Percentiles rank a stretch among this genome's conserved stretches.
phyloP scores from a whole-genome alignment of 2,888 invertebrate species.

The Rotaria macrura region DNA sequence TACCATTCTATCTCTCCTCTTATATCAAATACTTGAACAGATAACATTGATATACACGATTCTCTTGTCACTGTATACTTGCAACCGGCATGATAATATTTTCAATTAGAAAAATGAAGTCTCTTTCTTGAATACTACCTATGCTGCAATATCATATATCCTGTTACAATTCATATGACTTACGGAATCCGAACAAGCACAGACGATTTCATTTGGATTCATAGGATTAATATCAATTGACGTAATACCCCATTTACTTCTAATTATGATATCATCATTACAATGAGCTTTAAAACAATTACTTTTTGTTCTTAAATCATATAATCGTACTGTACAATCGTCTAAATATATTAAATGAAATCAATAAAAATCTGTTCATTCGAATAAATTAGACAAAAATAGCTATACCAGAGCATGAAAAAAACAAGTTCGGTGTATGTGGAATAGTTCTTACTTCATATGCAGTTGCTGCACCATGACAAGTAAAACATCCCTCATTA shows the following conservation, averaged over 20 bases:
- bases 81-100: too few species aligned
- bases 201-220: constrained; percentile 61
- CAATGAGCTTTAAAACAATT: constrained; percentile 54
- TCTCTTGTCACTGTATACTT: too few species aligned
- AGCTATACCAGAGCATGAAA: constrained; percentile 58
- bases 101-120: too few species aligned
- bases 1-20: too few species aligned
- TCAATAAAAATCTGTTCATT: too few species aligned
- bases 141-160: too few species aligned
- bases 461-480: constrained; percentile 44
- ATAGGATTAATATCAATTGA: constrained; percentile 64
- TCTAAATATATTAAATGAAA: constrained; percentile 54
- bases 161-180: too few species aligned
- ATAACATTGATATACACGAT: too few species aligned
- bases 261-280: constrained; percentile 59
- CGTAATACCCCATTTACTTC: constrained; percentile 64
- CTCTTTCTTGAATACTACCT: too few species aligned
- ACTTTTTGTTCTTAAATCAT: constrained; percentile 63
- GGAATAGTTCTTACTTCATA: constrained; percentile 23
- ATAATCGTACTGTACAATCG: constrained; percentile 70
- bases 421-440: constrained; percentile 52
- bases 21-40: too few species aligned
- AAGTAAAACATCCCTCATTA: constrained; percentile 41
- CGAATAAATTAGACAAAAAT: too few species aligned
- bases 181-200: constrained; percentile 62